Conservation (phyloP, 2,797 vertebrate genomes). For the Arnoldichthys spilopterus region DNA sequence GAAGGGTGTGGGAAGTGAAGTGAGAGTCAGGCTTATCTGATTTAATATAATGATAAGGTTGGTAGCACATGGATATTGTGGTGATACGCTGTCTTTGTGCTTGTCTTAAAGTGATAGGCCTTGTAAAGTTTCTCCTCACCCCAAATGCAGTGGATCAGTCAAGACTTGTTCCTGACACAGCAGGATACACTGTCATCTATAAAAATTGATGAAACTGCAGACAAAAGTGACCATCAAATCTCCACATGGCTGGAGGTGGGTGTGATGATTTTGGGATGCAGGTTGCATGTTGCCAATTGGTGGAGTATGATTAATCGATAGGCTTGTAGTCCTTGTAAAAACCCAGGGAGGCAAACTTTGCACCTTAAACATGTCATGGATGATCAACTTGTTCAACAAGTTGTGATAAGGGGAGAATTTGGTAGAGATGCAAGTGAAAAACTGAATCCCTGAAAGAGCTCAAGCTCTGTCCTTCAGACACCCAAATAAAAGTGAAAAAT, state of each 20-base stretch:
- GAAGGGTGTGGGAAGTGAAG: not conserved
- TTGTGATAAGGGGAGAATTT: not conserved
- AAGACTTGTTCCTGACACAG: not conserved
- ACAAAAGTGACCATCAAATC: too few relatives aligned
- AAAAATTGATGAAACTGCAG: too few relatives aligned
- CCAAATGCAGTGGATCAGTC: too few relatives aligned
- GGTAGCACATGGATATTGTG: not conserved
- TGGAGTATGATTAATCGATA: not conserved
- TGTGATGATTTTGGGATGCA: not conserved
- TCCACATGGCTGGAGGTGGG: not conserved
- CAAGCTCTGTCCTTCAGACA: not conserved
- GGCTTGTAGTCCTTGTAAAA: not conserved
- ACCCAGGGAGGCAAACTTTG: not conserved
- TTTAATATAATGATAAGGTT: constrained; percentile 2
- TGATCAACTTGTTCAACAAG: not conserved
- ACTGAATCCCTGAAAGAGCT: not conserved
- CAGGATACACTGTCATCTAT: too few relatives aligned
- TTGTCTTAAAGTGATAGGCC: not conserved
- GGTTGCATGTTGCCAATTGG: not conserved
- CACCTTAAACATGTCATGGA: not conserved
- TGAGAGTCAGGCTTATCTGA: not conserved
- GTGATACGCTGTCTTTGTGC: not conserved
- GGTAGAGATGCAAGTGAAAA: not conserved
- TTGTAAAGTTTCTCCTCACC: not conserved
- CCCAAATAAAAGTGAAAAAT: not conserved